Percentiles rank a stretch among this genome's conserved stretches.
Evolutionary conservation across 2,797 vertebrate species (phyloP).

Genomic region (Pelodytes ibericus): DNA sequence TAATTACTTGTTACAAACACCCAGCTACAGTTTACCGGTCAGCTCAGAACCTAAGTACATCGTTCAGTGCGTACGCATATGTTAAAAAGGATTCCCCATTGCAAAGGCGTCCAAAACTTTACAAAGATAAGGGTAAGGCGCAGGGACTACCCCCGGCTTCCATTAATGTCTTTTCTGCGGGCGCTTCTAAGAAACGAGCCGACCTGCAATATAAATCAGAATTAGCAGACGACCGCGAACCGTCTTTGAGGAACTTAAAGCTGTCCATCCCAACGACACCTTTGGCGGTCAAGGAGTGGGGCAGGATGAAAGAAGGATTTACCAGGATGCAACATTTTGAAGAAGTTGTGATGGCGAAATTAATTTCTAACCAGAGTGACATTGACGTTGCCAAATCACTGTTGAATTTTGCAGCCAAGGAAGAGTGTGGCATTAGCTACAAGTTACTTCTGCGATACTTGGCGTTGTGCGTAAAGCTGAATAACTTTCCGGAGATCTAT

Average conservation of each 20-base stretch:
- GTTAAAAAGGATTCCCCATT: neutral
- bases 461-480: slow-evolving; percentile 77
- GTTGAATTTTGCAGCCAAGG: slow-evolving; percentile 78
- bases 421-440: slow-evolving; percentile 80
- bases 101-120: neutral
- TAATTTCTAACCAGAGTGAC: slow-evolving; percentile 67
- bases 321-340: slow-evolving; percentile 71
- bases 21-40: neutral
- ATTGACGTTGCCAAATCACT: slow-evolving; percentile 89
- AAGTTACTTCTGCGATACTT: slow-evolving; percentile 83
- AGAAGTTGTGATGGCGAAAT: slow-evolving; percentile 69
- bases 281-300: slow-evolving; percentile 81
- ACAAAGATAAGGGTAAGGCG: slow-evolving; percentile 34
- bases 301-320: slow-evolving; percentile 69
- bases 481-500: slow-evolving; percentile 76
- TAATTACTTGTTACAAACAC: neutral
- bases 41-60: neutral
- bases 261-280: slow-evolving; percentile 73
- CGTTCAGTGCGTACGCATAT: neutral
- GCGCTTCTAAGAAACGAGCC: slow-evolving; percentile 75
- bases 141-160: slow-evolving; percentile 11
- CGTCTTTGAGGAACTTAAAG: neutral
- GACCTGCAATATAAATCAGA: slow-evolving; percentile 61
- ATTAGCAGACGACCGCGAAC: slow-evolving; percentile 30
- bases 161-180: slow-evolving; percentile 77